phyloP scores from a whole-genome alignment of 1,140 invertebrate species.

The Melipona quadrifasciata region DNA sequence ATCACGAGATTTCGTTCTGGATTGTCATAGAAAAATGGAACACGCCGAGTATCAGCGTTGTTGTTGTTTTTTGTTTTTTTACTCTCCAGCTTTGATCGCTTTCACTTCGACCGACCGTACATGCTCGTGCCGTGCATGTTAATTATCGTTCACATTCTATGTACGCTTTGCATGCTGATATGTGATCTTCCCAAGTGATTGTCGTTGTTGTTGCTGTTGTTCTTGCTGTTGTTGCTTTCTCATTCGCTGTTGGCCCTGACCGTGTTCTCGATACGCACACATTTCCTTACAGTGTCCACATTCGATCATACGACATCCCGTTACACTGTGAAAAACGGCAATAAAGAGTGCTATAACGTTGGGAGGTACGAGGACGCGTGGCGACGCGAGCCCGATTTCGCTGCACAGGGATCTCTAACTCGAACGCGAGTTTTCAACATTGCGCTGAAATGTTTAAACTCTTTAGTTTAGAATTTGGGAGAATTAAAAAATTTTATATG shows the following conservation, averaged over 20 bases:
- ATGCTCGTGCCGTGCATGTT: conserved; percentile 31
- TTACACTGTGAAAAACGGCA: conserved; percentile 58
- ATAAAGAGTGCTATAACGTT: not conserved
- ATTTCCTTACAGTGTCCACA: conserved; percentile 24
- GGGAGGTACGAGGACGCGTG: no score
- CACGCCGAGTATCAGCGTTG: conserved; percentile 1
- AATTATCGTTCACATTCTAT: conserved; percentile 23
- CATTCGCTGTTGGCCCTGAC: conserved; percentile 32
- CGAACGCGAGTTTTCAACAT: not conserved
- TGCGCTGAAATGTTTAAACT: no score
- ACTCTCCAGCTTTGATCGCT: conserved; percentile 16
- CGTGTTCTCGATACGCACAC: conserved; percentile 18
- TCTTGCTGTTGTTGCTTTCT: conserved; percentile 30
- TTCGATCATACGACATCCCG: conserved; percentile 36
- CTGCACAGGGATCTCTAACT: conserved; percentile 6
- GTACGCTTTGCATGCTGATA: conserved; percentile 73
- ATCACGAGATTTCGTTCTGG: not conserved
- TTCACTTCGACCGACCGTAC: conserved; percentile 14
- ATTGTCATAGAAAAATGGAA: not conserved
- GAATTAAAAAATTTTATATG: no score
- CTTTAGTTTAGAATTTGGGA: no score
- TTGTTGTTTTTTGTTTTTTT: no score
- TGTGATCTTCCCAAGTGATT: conserved; percentile 28
- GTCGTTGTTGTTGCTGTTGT: conserved; percentile 16
- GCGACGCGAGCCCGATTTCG: not conserved